Percentiles rank a stretch among this genome's conserved stretches.
phyloP scores from a whole-genome alignment of 2,888 invertebrate species.

The Parelbella ahira region DNA sequence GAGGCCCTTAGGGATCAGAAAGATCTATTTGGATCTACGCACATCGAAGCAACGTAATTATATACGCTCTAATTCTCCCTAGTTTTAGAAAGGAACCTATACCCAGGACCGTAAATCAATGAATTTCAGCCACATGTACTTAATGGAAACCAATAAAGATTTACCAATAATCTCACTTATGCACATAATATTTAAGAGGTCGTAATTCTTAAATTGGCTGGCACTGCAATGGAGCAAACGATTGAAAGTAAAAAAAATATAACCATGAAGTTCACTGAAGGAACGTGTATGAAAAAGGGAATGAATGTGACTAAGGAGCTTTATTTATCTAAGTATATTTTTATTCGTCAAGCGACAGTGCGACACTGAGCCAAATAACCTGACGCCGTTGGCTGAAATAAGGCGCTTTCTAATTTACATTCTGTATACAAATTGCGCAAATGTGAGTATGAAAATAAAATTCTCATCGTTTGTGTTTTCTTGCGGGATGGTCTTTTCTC shows the following conservation, averaged over 20 bases:
- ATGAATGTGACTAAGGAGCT: slow-evolving; percentile 53
- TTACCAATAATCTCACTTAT: too few relatives aligned
- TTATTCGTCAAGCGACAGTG: slow-evolving; percentile 53
- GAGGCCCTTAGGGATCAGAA: too few relatives aligned
- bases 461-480: slow-evolving; percentile 70
- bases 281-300: slow-evolving; percentile 47
- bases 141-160: too few relatives aligned
- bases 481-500: slow-evolving; percentile 64
- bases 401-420: slow-evolving; percentile 77
- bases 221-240: too few relatives aligned
- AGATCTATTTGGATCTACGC: too few relatives aligned
- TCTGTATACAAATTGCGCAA: slow-evolving; percentile 76
- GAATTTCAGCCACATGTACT: too few relatives aligned
- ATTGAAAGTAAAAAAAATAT: background rate
- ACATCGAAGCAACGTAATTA: too few relatives aligned
- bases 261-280: slow-evolving; percentile 44
- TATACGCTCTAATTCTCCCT: too few relatives aligned
- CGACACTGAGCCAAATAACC: slow-evolving; percentile 70
- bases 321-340: slow-evolving; percentile 53
- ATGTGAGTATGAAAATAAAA: slow-evolving; percentile 77
- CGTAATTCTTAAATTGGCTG: too few relatives aligned
- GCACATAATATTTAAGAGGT: too few relatives aligned
- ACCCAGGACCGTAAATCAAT: too few relatives aligned
- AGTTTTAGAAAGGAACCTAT: too few relatives aligned
- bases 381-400: slow-evolving; percentile 67